Evolutionary conservation across 2,888 invertebrate genomes (phyloP), one percentile per base, ranked within the genome.

Genomic region (Plemyria rubiginata): DNA sequence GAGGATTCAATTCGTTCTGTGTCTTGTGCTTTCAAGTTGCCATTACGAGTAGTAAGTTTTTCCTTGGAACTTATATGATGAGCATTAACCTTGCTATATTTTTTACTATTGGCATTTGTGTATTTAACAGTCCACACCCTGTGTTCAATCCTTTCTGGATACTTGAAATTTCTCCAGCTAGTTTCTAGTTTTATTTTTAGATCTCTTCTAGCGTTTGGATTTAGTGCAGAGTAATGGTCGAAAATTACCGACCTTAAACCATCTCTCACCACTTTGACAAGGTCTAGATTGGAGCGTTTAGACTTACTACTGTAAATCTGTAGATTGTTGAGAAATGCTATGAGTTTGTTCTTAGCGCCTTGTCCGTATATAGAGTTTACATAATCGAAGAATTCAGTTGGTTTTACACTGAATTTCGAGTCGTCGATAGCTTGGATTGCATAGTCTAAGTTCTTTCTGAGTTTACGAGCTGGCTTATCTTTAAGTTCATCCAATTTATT

Each of bases 321-420:
- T 0, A 87, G 48, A 12, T 79, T 69, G 0, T 69, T 56, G 8
- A 86, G 49, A 9, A 84, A 58, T 0, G 49, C 68, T 1, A 55
- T 51, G 0, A 87, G 69, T 51, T 79, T 78, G 0, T 48, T 9
- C 2, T 55, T 58, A 0, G 74, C 57, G 6, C 77, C 72, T 4
- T 62, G 62, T 32, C 51, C 68, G 54, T 83, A 86, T 9, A 86
- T 65, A 0, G 81, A 77, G 67, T 88, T 79, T 0, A 86, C 59
- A 15, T 80, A 80, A 50, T 74, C 64, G 0, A 80, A 2, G 0
- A 86, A 36, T 5, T 66, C 58, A 38, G 53, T 65, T 0, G 71
- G 57, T 8, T 66, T 60, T 0, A 56, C 28, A n/a, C 69, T 60
- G 11, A 65, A 65, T 22, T 70, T 68, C 13, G 70, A 49, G 2